Base-by-base conservation (phyloP, 1,140 invertebrate species). In the Anastrepha obliqua region DNA sequence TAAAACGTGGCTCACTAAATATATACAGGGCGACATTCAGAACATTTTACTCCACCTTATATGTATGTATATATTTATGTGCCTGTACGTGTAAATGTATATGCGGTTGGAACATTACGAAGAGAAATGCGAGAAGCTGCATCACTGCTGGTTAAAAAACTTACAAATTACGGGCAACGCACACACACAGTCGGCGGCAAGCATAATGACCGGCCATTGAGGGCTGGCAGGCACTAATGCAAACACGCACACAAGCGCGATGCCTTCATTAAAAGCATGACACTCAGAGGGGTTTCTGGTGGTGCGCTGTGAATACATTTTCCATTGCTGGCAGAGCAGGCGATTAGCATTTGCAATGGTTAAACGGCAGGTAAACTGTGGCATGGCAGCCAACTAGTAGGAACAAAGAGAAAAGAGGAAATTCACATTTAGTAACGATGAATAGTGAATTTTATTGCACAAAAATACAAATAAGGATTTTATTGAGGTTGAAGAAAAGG, bases 131-230 rank as follows among this genome's bases (percentile, higher is more conserved):
- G 42, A 3, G 13, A 74, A 62, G 13, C 60, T 62, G 39, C 67
- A 55, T 55, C 51, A 74, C 42, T 44, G 67, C 67, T 74, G 11
- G 39, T 15, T 74, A 3, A 15, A 39, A 17, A 42, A 55, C 6
- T 55, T n/a, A 44, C 67, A 74, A 74, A 74, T 74, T 74, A 74
- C 67, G 67, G 67, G 42, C 39, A 17, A 47, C 15, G 11, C 51
- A 55, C 11, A 55, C 51, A 47, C 42, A 74, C 42, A 47, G 67
- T 74, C 15, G 42, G 67, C 3, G 67, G 42, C 39, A 47, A 74
- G 6, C 15, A 1, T 7, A 74, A 74, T 74, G 42, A 47, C 42
- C 39, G 15, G 42, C 42, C 8, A 74, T 39, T 42, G 67, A 47
- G 29, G 20, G 20, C 8, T 39, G 7, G 8, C 9, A 67, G 39